A percentile compares a stretch with the other conserved stretches of the same genome.
phyloP scores from a whole-genome alignment of 2,888 invertebrate genomes.

The Mimachlamys varia region DNA sequence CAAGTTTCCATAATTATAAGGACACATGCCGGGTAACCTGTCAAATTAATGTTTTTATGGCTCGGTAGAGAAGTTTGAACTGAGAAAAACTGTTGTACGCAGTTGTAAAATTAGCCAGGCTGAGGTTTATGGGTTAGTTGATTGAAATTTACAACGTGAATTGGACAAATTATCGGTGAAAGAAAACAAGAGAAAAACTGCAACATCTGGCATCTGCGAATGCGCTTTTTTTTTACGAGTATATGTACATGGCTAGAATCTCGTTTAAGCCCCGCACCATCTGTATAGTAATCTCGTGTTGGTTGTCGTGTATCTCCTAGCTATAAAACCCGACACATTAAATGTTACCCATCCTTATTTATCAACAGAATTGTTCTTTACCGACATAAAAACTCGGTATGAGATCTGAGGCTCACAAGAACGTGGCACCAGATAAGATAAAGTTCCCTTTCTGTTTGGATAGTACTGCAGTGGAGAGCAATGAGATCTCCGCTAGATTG shows the following conservation, averaged over 20 bases:
- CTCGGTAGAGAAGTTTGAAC: background rate
- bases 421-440: slow-evolving; percentile 25
- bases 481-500: background rate
- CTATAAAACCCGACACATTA: slow-evolving; percentile 26
- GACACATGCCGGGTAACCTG: background rate
- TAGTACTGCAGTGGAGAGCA: background rate
- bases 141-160: slow-evolving; percentile 29
- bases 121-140: background rate
- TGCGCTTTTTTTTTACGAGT: background rate
- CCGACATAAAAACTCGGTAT: background rate
- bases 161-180: slow-evolving; percentile 30
- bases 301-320: background rate
- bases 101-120: slow-evolving; percentile 6
- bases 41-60: background rate
- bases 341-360: slow-evolving; percentile 25
- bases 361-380: slow-evolving; percentile 31
- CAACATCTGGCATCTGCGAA: slow-evolving; percentile 3
- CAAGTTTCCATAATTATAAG: background rate
- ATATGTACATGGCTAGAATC: background rate
- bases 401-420: background rate
- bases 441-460: background rate
- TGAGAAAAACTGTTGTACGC: background rate
- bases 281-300: background rate
- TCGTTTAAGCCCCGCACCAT: background rate
- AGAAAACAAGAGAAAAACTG: slow-evolving; percentile 20